Conservation (phyloP, 1,140 invertebrate genomes). For the Caenorhabditis elegans region DNA sequence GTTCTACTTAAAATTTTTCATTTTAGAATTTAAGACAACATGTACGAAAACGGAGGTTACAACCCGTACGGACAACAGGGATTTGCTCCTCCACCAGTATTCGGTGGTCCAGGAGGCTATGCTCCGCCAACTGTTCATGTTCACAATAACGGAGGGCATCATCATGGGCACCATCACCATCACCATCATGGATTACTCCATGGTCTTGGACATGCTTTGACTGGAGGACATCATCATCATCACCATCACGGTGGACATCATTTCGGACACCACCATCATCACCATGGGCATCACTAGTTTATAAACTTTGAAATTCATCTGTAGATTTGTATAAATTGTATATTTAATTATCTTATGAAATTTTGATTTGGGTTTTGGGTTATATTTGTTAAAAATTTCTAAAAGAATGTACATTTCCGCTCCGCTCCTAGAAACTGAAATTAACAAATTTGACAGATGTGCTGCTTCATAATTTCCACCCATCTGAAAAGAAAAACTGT, state of each 20-base stretch:
- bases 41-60: constrained; percentile 7
- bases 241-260: neutral
- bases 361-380: too few species aligned
- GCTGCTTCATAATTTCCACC: too few species aligned
- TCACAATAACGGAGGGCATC: neutral
- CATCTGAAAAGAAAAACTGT: too few species aligned
- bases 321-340: too few species aligned
- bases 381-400: too few species aligned
- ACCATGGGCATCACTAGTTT: neutral
- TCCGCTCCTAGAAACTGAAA: too few species aligned
- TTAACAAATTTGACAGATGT: too few species aligned
- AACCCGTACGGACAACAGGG: neutral
- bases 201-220: neutral
- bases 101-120: neutral
- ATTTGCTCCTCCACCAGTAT: neutral
- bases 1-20: too few species aligned
- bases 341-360: too few species aligned
- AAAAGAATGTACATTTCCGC: too few species aligned
- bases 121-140: neutral
- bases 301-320: too few species aligned
- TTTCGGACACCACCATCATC: neutral
- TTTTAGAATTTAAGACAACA: neutral
- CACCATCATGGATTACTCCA: neutral
- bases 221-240: neutral
- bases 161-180: neutral